phyloP scores from a whole-genome alignment of 2,113 vertebrate genomes.

The Oreochromis aureus region DNA sequence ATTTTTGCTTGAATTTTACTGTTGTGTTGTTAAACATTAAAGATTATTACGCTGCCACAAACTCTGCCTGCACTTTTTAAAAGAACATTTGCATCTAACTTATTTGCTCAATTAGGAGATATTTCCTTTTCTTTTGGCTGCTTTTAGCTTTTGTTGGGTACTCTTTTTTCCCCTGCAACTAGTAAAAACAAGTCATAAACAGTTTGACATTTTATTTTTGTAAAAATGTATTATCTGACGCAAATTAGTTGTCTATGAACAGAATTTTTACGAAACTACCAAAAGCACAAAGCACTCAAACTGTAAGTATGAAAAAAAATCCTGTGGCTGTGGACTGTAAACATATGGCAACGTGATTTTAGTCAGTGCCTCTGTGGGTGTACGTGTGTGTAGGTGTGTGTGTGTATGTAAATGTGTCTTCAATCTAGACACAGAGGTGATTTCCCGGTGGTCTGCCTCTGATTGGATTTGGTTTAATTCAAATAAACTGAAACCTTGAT shows the following conservation, averaged over 20 bases:
- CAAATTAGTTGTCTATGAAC: neutral
- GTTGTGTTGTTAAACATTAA: neutral
- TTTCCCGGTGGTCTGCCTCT: conserved; percentile 42
- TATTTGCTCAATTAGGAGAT: neutral
- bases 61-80: neutral
- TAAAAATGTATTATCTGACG: neutral
- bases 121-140: neutral
- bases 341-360: neutral
- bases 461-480: conserved; percentile 60
- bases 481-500: conserved; percentile 49
- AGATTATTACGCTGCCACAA: neutral
- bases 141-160: neutral
- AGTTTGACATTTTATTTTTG: neutral
- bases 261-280: neutral
- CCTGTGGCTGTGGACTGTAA: neutral
- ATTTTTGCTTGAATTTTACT: neutral
- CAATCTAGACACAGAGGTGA: conserved; percentile 26
- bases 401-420: neutral
- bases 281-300: neutral
- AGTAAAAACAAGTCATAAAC: neutral
- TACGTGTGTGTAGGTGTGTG: neutral
- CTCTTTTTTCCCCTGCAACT: neutral
- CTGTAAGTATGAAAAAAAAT: neutral
- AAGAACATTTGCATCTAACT: neutral
- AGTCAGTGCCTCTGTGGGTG: neutral